Evolutionary conservation across 2,797 vertebrate genomes (phyloP).

Genomic region (Limosa lapponica): DNA sequence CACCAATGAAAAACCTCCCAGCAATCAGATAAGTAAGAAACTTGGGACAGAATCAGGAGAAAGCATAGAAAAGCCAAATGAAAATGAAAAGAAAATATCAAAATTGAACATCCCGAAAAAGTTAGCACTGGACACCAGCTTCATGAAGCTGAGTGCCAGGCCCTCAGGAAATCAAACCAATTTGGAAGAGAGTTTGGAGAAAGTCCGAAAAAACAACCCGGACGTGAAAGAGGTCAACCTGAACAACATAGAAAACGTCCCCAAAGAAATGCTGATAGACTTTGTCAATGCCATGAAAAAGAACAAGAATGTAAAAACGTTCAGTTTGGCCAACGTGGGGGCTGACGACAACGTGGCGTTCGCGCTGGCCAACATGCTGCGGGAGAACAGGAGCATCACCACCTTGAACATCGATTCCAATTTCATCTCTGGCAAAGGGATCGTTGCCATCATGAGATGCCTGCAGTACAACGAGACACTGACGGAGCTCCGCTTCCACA

Average conservation of each 20-base stretch:
- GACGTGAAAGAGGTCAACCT: conserved; percentile 92
- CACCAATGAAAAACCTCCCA: background rate
- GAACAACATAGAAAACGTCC: conserved; percentile 99
- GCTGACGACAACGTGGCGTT: conserved; percentile 91
- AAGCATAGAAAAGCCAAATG: conserved; percentile 69
- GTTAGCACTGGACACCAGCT: conserved; percentile 84
- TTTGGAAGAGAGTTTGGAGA: conserved; percentile 89
- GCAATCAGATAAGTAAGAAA: background rate
- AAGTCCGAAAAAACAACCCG: conserved; percentile 88
- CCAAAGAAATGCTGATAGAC: conserved; percentile 94
- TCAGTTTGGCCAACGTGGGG: conserved; percentile 94
- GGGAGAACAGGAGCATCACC: conserved; percentile 92
- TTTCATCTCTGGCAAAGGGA: conserved; percentile 92
- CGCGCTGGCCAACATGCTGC: conserved; percentile 92
- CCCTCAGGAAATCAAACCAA: conserved; percentile 98
- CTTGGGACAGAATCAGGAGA: conserved; percentile 43
- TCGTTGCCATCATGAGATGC: conserved; percentile 93
- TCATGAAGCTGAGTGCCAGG: conserved; percentile 92
- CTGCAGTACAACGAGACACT: conserved; percentile 97
- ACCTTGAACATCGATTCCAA: conserved; percentile 97
- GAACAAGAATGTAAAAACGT: conserved; percentile 91
- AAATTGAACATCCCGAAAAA: conserved; percentile 92
- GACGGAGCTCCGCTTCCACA: conserved; percentile 96
- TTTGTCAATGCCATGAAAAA: conserved; percentile 93
- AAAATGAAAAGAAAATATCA: conserved; percentile 85